Percentiles rank a stretch among this genome's conserved stretches.
These are phyloP conservation scores for Jordanella pulchra DNA, from an alignment of 2,797 vertebrate genomes.

Conservation along the genomic window DNA sequence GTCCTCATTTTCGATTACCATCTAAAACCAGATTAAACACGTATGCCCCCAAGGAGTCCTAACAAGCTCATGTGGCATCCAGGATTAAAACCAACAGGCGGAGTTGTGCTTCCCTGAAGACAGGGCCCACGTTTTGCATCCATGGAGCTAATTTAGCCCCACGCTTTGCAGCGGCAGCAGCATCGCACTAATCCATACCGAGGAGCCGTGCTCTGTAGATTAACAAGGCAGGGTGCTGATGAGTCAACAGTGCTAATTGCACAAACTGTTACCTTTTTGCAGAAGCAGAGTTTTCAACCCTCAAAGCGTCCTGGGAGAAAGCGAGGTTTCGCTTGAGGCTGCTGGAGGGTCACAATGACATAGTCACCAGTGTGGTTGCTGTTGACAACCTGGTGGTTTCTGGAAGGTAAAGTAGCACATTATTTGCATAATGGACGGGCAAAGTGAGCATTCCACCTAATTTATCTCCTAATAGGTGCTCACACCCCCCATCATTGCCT, in stretches of 20 bases:
- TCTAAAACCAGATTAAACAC: constrained; percentile 56
- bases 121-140: constrained; percentile 52
- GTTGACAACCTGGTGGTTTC: constrained; percentile 84
- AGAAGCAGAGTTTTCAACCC: constrained; percentile 71
- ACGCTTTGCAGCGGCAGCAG: constrained; percentile 40
- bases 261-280: constrained; percentile 51
- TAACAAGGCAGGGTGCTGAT: constrained; percentile 48
- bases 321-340: constrained; percentile 79
- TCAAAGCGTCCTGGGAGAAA: constrained; percentile 77
- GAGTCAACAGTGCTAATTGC: constrained; percentile 68
- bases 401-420: constrained; percentile 76
- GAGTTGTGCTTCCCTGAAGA: constrained; percentile 46
- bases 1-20: constrained; percentile 44
- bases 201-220: constrained; percentile 49
- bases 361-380: constrained; percentile 81
- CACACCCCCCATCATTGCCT: constrained; percentile 29
- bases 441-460: constrained; percentile 66
- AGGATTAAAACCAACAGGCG: constrained; percentile 58
- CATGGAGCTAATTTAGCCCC: constrained; percentile 61
- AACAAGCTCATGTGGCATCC: constrained; percentile 50
- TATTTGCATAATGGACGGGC: constrained; percentile 62
- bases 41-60: constrained; percentile 43
- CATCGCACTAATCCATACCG: constrained; percentile 61
- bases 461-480: constrained; percentile 52
- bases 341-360: constrained; percentile 84